Base-by-base conservation (phyloP, 2,888 invertebrate genomes). In the Hirtodrosophila alboralis region DNA sequence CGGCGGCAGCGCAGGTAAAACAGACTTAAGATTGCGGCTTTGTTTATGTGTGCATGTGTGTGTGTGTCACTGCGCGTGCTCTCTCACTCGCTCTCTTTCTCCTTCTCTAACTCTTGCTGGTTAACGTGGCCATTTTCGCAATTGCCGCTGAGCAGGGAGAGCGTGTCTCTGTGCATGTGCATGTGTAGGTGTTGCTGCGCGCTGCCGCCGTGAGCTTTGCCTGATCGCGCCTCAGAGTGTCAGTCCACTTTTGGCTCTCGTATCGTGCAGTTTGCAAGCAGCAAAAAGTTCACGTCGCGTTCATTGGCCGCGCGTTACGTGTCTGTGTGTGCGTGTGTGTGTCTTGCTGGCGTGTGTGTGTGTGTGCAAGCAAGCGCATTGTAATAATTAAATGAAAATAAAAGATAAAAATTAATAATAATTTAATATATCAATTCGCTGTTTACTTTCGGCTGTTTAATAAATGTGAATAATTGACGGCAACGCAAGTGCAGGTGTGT, bases 181-280 rank as follows among this genome's bases (percentile, higher is more conserved):
- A 21, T 27, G 57, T 66, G 67, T 58, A 67, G 61, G 66, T 70
- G 72, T 71, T 71, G 27, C 41, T 18, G 64, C 28, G n/a, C 49
- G 47, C 53, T 40, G 69, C 48, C 26, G 66, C 61, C 61, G 70
- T 75, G 84, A 84, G 78, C 84, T 79, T 84, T 79, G 78, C 59
- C 83, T 75, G 79, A 83, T 79, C 78, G 81, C 52, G 53, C 44
- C 54, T 61, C 67, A 34, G 68, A 30, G 68, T 72, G 59, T 74
- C 71, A 79, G 78, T 79, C 80, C 63, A 71, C 74, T 68, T 84
- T 79, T 71, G 77, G 68, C 84, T 80, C 77, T 79, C 77, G 67
- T 54, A 49, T 48, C 74, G 78, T 80, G 62, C 71, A 83, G 83
- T 79, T 61, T 52, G 68, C 56, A 56, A 62, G 53, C 37, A 56